Conservation (phyloP, 2,888 invertebrate genomes). For the Caenorhabditis drosophilae region DNA sequence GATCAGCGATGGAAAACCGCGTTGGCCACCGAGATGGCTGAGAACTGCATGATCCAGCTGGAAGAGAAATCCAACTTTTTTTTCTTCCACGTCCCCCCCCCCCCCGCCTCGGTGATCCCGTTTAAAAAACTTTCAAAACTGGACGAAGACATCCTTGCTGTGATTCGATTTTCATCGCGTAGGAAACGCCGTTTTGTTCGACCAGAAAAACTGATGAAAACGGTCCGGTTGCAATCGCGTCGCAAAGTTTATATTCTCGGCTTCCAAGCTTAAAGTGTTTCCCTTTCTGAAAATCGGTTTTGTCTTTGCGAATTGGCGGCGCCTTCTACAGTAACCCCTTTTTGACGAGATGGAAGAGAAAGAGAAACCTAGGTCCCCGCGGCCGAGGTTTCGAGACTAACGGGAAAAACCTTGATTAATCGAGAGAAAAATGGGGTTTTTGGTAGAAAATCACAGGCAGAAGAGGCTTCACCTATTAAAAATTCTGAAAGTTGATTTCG, state of each 20-base stretch:
- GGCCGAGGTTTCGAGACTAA: too few species aligned
- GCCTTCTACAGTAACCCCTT: neutral
- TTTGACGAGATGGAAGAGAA: too few species aligned
- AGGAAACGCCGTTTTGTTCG: slow-evolving; percentile 27
- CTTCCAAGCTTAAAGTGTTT: slow-evolving; percentile 4
- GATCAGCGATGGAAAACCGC: slow-evolving; percentile 29
- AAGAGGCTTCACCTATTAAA: too few species aligned
- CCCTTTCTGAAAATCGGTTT: slow-evolving; percentile 9
- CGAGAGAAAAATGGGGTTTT: too few species aligned
- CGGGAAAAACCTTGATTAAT: too few species aligned
- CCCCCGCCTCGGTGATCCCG: neutral
- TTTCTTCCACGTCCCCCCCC: too few species aligned
- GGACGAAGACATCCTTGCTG: slow-evolving; percentile 28
- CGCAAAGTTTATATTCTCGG: slow-evolving; percentile 20
- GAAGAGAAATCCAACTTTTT: neutral
- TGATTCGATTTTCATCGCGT: slow-evolving; percentile 37
- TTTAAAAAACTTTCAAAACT: slow-evolving; percentile 19
- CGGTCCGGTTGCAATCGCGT: slow-evolving; percentile 26
- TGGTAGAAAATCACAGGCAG: too few species aligned
- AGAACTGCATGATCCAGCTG: slow-evolving; percentile 35
- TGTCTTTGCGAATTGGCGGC: slow-evolving; percentile 7
- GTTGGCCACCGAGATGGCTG: slow-evolving; percentile 7
- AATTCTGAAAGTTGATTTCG: too few species aligned
- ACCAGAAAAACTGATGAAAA: slow-evolving; percentile 36
- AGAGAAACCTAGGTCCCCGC: too few species aligned